Percentiles rank a stretch among this genome's conserved stretches.
Conservation (phyloP, 2,797 vertebrate species). For the Microchirus variegatus region DNA sequence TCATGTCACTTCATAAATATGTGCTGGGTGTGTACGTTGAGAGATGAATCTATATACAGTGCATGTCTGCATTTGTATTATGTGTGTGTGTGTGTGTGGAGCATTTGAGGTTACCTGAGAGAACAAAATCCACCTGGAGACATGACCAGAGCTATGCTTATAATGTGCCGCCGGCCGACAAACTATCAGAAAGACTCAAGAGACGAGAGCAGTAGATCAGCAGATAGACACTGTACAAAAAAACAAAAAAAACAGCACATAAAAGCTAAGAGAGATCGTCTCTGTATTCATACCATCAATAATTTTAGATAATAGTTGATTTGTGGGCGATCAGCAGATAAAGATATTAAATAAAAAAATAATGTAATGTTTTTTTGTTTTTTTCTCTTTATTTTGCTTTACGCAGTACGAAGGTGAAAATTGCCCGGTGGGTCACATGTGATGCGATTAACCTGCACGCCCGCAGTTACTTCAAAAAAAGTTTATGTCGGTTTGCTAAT, state of each 20-base stretch:
- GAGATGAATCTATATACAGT: slow-evolving; percentile 45
- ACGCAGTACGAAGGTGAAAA: too few relatives aligned
- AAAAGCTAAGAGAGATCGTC: background rate
- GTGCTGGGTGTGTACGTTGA: slow-evolving; percentile 55
- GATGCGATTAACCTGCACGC: too few relatives aligned
- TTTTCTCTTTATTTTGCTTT: slow-evolving; percentile 1
- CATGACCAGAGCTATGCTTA: slow-evolving; percentile 49
- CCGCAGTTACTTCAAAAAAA: background rate
- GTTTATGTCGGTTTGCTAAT: too few relatives aligned
- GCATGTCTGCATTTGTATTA: slow-evolving; percentile 24
- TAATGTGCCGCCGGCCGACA: slow-evolving; percentile 37
- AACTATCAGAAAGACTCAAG: slow-evolving; percentile 24
- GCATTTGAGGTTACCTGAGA: slow-evolving; percentile 47
- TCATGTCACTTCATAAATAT: slow-evolving; percentile 68
- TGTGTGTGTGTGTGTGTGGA: slow-evolving; percentile 4
- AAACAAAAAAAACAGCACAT: background rate
- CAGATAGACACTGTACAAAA: background rate
- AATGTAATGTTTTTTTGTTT: background rate
- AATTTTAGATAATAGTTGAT: background rate
- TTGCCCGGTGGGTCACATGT: too few relatives aligned
- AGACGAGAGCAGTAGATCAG: slow-evolving; percentile 22
- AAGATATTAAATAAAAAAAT: background rate
- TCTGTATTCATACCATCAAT: background rate
- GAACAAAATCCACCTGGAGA: slow-evolving; percentile 69
- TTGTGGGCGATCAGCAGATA: background rate